These are phyloP conservation scores for Stegophylla sp. DNA, from an alignment of 2,888 invertebrate genomes.

Conservation along the genomic window DNA sequence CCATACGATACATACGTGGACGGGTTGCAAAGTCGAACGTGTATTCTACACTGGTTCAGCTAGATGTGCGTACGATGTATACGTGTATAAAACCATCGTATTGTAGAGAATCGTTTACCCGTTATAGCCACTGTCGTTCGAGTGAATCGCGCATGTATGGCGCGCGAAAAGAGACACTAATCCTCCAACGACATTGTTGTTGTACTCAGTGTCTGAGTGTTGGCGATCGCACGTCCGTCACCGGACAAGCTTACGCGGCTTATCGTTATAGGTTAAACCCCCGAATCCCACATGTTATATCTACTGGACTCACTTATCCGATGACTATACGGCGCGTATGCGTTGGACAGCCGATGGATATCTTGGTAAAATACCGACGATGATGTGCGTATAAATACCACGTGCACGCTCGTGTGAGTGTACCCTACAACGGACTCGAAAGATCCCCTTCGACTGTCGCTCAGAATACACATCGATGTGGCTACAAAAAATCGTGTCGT, in stretches of 20 bases:
- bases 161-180: not conserved
- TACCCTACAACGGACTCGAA: not conserved
- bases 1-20: not conserved
- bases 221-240: not conserved
- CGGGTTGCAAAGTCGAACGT: not conserved
- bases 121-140: not conserved
- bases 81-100: not conserved
- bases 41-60: not conserved
- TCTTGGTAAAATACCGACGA: not conserved
- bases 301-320: not conserved
- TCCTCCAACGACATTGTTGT: not conserved
- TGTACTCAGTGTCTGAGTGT: not conserved
- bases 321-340: not conserved
- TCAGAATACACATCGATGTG: too few species aligned
- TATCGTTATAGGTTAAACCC: not conserved
- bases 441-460: too few species aligned
- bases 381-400: too few species aligned
- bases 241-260: not conserved
- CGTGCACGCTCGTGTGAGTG: not conserved
- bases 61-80: not conserved
- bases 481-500: too few species aligned
- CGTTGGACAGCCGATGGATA: not conserved
- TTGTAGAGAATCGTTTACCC: slow-evolving; percentile 8
- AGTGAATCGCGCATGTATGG: not conserved
- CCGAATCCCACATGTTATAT: not conserved